Evolutionary conservation across 2,113 vertebrate genomes (phyloP).

Genomic region (Axis porcinus): DNA sequence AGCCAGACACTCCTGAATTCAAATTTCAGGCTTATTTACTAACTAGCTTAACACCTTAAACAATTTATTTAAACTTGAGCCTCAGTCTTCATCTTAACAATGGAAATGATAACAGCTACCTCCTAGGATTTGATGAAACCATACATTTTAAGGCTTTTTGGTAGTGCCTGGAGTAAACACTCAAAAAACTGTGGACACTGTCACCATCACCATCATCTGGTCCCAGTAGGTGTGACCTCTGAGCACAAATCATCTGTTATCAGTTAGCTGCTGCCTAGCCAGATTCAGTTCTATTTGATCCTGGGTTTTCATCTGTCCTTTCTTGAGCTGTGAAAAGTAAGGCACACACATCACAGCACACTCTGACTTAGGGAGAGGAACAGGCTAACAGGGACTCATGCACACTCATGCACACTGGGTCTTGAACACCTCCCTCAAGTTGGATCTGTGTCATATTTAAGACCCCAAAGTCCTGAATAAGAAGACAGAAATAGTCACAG

Average conservation of each 20-base stretch:
- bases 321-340: neutral
- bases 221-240: neutral
- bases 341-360: neutral
- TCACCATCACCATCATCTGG: neutral
- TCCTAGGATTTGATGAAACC: neutral
- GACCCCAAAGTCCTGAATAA: neutral
- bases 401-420: neutral
- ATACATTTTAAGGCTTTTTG: neutral
- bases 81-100: neutral
- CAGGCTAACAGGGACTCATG: neutral
- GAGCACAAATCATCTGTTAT: neutral
- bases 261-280: neutral
- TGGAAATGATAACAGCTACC: neutral
- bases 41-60: neutral
- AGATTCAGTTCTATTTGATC: neutral
- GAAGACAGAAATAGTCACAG: conserved; percentile 23
- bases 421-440: conserved; percentile 26
- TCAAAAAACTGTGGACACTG: neutral
- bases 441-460: neutral
- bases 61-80: neutral
- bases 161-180: neutral
- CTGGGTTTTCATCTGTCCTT: neutral
- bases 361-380: neutral
- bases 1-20: neutral
- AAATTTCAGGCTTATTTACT: neutral